Evolutionary conservation across 2,797 vertebrate species (phyloP).

Genomic region (Balearica regulorum): DNA sequence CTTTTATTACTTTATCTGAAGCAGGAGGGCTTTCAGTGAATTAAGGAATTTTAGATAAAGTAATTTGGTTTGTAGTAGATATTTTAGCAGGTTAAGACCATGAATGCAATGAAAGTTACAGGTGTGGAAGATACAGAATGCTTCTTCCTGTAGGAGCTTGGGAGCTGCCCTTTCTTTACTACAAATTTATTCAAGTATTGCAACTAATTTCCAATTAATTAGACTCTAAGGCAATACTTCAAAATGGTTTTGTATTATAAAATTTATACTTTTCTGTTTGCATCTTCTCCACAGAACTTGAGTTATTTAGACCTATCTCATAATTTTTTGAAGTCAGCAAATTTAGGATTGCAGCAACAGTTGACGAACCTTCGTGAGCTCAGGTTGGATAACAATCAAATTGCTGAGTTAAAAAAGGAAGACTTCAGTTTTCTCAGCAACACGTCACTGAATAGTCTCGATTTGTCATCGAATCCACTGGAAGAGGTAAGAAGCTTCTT

Average conservation of each 20-base stretch:
- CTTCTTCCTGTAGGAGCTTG: background rate
- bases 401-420: slow-evolving; percentile 74
- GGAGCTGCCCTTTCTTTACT: background rate
- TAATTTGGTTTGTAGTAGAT: background rate
- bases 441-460: slow-evolving; percentile 79
- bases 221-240: background rate
- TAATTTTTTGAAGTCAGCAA: slow-evolving; percentile 82
- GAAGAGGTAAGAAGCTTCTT: slow-evolving; percentile 77
- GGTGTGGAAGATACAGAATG: background rate
- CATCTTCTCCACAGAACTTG: slow-evolving; percentile 77
- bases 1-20: background rate
- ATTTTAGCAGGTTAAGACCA: background rate
- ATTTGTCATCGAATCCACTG: slow-evolving; percentile 82
- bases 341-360: slow-evolving; percentile 79
- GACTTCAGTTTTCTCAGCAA: slow-evolving; percentile 84
- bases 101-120: background rate
- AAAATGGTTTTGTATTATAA: background rate
- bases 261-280: background rate
- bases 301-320: slow-evolving; percentile 83
- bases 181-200: background rate
- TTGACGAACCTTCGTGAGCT: slow-evolving; percentile 82
- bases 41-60: background rate
- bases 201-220: background rate
- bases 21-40: background rate
- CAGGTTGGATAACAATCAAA: slow-evolving; percentile 75